phyloP scores from a whole-genome alignment of 2,888 invertebrate genomes.

The Platypus cylindrus region DNA sequence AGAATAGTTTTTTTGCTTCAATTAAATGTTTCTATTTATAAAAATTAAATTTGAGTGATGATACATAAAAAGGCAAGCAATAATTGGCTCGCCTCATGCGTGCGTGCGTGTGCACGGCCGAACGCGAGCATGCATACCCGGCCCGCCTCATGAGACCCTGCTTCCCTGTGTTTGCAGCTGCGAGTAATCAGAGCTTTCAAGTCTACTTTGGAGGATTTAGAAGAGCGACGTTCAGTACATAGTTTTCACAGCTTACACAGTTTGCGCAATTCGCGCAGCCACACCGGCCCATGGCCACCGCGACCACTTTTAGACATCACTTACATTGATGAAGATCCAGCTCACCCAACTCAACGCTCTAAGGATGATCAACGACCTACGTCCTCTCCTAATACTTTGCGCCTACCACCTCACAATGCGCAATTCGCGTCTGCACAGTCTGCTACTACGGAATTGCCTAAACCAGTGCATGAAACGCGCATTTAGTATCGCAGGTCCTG shows the following conservation, averaged over 20 bases:
- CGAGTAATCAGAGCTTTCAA: conserved; percentile 99
- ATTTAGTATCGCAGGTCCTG: conserved; percentile 42
- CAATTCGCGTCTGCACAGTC: conserved; percentile 44
- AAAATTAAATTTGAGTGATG: conserved; percentile 9
- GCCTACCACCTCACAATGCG: conserved; percentile 42
- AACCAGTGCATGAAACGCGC: conserved; percentile 60
- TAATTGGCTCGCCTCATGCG: conserved; percentile 12
- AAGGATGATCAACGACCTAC: conserved; percentile 34
- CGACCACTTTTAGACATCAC: conserved; percentile 73
- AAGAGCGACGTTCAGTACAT: conserved; percentile 97
- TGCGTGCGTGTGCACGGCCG: conserved; percentile 21
- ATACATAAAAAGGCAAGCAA: conserved; percentile 8
- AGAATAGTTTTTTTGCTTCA: too few species aligned
- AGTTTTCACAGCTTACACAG: conserved; percentile 90
- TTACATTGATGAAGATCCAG: conserved; percentile 42
- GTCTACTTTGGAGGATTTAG: conserved; percentile 98
- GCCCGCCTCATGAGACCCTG: conserved; percentile 37
- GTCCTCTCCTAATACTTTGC: conserved; percentile 35
- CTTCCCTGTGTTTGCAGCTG: conserved; percentile 81
- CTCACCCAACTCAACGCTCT: conserved; percentile 28
- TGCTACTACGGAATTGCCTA: conserved; percentile 45
- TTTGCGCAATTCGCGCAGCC: conserved; percentile 65
- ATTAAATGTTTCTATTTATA: too few species aligned
- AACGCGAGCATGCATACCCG: conserved; percentile 31
- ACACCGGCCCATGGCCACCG: conserved; percentile 49